Evolutionary conservation across 92 coral and sea anemone genomes (phyloP), one percentile per base, ranked within the genome.

Genomic region (Epizoanthus illoricatus): DNA sequence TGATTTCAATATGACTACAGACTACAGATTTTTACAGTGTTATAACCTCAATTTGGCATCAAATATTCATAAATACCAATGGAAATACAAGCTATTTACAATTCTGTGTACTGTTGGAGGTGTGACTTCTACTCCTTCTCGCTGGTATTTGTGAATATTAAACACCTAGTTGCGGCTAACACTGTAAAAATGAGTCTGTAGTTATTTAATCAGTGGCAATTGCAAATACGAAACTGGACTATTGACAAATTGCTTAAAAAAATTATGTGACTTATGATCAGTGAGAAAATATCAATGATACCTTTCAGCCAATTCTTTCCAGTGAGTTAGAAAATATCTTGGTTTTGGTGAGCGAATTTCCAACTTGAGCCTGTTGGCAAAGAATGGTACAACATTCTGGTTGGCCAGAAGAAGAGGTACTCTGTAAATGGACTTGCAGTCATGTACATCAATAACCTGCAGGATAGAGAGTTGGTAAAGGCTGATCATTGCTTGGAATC

Each of bases 241-340:
- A 28, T 28, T 28, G 33, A 28, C 33, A 17, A 36, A 8, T 5
- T 16, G 56, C 36, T 2, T 5, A 40, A 72, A 60, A 5, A 21
- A 71, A 9, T 65, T 2, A 67, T 18, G n/a, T 55, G 65, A 59
- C 75, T 21, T 0, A 7, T 19, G 20, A 41, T n/a, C n/a, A n/a
- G 59, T 33, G n/a, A 16, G 20, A 7, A 18, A 78, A 54, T 54
- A 49, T 6, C 20, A 17, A 66, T 17, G 78, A 66, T 59, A 95
- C 98, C 98, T 94, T 84, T 95, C 94, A 15, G 98, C 98, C 23
- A 95, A 75, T 75, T 93, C 98, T 81, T 80, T 88, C 98, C 98
- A 95, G 33, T 93, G 95, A 12, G 62, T 43, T 84, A 95, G 87
- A 56, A 92, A 93, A 75, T 86, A 87, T 9, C 92, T 80, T 19